Evolutionary conservation across 2,797 vertebrate species (phyloP).

Genomic region (Enteromius argenteus): DNA sequence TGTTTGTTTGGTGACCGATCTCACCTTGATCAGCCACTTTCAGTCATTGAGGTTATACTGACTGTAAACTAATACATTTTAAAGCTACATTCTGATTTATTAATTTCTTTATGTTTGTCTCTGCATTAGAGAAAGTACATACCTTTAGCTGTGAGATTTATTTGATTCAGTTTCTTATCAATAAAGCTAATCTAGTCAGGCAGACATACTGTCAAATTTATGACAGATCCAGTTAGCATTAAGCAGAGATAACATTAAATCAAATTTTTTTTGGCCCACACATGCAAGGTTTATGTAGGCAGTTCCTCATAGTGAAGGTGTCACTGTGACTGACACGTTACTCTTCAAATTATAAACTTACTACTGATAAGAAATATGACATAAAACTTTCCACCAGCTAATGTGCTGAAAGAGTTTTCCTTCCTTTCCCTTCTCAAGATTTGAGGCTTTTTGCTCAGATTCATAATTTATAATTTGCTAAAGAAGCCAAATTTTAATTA

Average conservation of each 20-base stretch:
- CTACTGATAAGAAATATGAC: neutral
- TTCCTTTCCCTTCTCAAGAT: neutral
- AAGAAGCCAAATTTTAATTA: neutral
- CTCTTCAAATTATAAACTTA: conserved; percentile 21
- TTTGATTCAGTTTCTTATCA: conserved; percentile 24
- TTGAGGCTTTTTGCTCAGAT: neutral
- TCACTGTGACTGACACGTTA: conserved; percentile 10
- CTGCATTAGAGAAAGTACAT: neutral
- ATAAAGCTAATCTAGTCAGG: conserved; percentile 23
- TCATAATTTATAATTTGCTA: neutral
- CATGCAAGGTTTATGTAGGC: conserved; percentile 6
- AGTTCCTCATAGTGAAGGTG: neutral
- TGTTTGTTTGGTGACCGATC: neutral
- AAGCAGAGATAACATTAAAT: conserved; percentile 42
- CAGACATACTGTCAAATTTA: conserved; percentile 29
- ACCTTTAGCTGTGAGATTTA: conserved; percentile 22
- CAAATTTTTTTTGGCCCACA: neutral
- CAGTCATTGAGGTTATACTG: neutral
- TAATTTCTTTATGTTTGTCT: neutral
- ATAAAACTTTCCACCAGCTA: conserved; percentile 2
- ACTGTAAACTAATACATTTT: neutral
- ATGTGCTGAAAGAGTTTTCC: neutral
- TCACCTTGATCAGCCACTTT: neutral
- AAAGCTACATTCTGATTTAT: neutral
- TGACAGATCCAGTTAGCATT: conserved; percentile 47